Conservation (phyloP, 1,140 invertebrate genomes). For the Micrasema minimum region DNA sequence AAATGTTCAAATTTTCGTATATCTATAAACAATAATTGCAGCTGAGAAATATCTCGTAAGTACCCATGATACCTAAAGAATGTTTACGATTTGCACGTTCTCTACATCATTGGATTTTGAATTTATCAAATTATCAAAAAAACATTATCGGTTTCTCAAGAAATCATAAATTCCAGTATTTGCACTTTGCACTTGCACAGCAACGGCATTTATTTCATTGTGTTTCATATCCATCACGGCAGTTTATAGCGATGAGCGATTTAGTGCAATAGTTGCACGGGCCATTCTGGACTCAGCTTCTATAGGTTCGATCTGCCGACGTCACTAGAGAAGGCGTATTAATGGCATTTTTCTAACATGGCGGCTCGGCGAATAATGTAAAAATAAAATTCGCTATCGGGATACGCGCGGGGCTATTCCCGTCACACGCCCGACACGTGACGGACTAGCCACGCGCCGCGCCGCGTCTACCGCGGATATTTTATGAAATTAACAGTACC, state of each 20-base stretch:
- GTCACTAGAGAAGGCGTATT: conserved; percentile 13
- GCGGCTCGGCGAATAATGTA: conserved; percentile 25
- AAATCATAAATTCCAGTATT: no score
- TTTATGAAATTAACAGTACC: no score
- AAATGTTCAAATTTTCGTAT: no score
- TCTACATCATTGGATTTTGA: no score
- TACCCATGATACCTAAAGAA: no score
- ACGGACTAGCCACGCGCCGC: conserved; percentile 23
- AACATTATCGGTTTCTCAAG: no score
- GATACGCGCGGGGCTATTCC: conserved; percentile 3
- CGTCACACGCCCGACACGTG: background rate
- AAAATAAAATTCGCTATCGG: conserved; percentile 22
- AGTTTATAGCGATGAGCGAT: background rate
- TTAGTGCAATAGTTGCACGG: conserved; percentile 8
- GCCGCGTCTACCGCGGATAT: no score
- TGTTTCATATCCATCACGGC: background rate
- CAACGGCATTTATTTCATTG: background rate
- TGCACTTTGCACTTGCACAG: no score
- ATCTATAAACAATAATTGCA: no score
- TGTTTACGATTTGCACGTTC: no score
- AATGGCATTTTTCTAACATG: conserved; percentile 25
- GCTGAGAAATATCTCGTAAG: no score
- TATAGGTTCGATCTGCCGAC: background rate
- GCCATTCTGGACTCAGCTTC: background rate
- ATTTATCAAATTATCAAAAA: no score